phyloP scores from a whole-genome alignment of 1,140 invertebrate genomes.

The Nymphalis io region DNA sequence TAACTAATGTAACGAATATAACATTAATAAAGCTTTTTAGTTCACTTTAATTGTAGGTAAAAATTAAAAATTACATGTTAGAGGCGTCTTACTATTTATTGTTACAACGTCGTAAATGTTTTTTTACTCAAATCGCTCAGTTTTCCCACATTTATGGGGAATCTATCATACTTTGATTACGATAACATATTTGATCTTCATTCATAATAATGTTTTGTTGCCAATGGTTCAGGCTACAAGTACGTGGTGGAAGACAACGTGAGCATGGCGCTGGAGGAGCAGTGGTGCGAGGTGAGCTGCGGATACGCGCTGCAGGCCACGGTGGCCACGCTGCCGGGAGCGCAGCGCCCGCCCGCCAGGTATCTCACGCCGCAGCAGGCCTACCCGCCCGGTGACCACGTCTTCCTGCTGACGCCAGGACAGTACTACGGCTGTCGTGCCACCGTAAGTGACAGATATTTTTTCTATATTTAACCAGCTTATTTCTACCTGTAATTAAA shows the following conservation, averaged over 20 bases:
- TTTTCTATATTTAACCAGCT: too few relatives aligned
- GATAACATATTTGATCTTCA: too few relatives aligned
- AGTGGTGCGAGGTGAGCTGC: conserved; percentile 82
- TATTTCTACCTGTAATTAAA: too few relatives aligned
- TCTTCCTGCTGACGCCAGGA: conserved; percentile 88
- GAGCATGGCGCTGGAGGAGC: conserved; percentile 85
- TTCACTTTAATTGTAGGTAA: too few relatives aligned
- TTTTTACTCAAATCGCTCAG: too few relatives aligned
- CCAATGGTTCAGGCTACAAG: conserved; percentile 62
- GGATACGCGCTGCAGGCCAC: conserved; percentile 87
- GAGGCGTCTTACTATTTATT: too few relatives aligned
- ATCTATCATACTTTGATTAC: too few relatives aligned
- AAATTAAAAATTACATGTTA: too few relatives aligned
- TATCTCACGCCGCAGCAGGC: conserved; percentile 85
- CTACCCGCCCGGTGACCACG: conserved; percentile 84
- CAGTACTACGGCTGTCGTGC: conserved; percentile 91
- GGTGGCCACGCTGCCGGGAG: conserved; percentile 82
- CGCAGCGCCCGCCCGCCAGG: conserved; percentile 75
- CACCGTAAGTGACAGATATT: conserved; percentile 81
- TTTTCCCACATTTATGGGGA: too few relatives aligned
- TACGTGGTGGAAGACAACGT: conserved; percentile 74
- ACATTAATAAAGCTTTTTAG: too few relatives aligned
- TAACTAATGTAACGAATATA: too few relatives aligned
- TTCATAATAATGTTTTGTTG: neutral
- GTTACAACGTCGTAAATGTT: too few relatives aligned